Percentiles rank a stretch among this genome's conserved stretches.
Conservation (phyloP, 64 coral and sea anemone species). For the Stylophora pistillata region DNA sequence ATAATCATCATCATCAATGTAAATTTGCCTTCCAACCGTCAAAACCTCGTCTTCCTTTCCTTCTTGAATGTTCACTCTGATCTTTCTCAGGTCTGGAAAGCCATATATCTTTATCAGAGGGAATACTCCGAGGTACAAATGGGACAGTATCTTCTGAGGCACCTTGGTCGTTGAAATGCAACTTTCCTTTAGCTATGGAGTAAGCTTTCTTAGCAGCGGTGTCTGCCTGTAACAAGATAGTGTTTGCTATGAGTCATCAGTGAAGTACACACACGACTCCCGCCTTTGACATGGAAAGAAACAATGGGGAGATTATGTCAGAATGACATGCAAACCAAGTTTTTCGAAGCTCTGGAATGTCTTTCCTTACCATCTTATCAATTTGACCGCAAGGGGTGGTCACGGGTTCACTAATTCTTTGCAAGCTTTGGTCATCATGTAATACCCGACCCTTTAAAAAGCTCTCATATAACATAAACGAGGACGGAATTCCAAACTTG, state of each 20-base stretch:
- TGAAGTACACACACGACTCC: slow-evolving; percentile 59
- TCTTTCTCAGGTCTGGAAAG: too few species aligned
- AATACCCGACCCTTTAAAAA: too few species aligned
- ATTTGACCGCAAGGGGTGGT: slow-evolving; percentile 52
- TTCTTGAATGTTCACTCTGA: too few species aligned
- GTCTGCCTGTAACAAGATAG: slow-evolving; percentile 53
- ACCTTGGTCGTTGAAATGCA: slow-evolving; percentile 27
- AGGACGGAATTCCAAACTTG: too few species aligned
- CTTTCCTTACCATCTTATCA: slow-evolving; percentile 53
- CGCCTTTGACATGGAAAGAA: slow-evolving; percentile 41
- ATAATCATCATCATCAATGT: too few species aligned
- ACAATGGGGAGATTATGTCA: slow-evolving; percentile 19
- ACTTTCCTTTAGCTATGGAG: slow-evolving; percentile 38
- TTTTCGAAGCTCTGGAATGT: slow-evolving; percentile 48
- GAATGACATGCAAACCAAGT: slow-evolving; percentile 57
- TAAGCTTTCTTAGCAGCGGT: slow-evolving; percentile 57
- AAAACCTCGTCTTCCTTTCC: too few species aligned
- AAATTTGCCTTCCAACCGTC: too few species aligned
- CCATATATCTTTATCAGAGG: slow-evolving; percentile 35
- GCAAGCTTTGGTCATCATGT: slow-evolving; percentile 43
- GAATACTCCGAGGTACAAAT: slow-evolving; percentile 55
- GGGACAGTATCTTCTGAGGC: slow-evolving; percentile 40
- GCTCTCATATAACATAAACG: too few species aligned
- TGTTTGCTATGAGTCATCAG: slow-evolving; percentile 52
- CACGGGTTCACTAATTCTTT: slow-evolving; percentile 60